phyloP scores from a whole-genome alignment of 2,888 invertebrate genomes.

The Gari tellinella region DNA sequence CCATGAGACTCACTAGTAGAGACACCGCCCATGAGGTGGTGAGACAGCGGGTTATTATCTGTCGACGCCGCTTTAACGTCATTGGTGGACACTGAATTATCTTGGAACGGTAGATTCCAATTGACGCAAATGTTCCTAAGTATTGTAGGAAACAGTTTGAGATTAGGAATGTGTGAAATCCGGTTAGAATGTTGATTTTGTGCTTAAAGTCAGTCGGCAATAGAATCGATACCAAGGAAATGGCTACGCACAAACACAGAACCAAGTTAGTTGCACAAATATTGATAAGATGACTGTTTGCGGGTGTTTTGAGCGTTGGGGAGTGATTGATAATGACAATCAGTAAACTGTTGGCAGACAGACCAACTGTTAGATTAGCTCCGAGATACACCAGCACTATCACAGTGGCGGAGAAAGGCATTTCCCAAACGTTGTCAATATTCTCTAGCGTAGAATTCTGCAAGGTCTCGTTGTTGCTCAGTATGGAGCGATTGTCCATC shows the following conservation, averaged over 20 bases:
- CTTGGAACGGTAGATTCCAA: conserved; percentile 77
- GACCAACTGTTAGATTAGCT: conserved; percentile 31
- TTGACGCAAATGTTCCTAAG: conserved; percentile 78
- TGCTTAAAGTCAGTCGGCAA: conserved; percentile 38
- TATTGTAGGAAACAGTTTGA: conserved; percentile 78
- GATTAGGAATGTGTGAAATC: conserved; percentile 75
- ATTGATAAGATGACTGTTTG: conserved; percentile 80
- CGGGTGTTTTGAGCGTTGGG: conserved; percentile 79
- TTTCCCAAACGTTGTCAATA: conserved; percentile 17
- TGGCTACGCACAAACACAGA: conserved; percentile 71
- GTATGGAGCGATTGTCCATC: too few species aligned
- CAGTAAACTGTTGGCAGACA: conserved; percentile 63
- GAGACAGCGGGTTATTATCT: conserved; percentile 76
- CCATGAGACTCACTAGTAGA: conserved; percentile 66
- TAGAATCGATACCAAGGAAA: conserved; percentile 68
- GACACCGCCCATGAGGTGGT: conserved; percentile 75
- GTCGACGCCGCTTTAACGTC: conserved; percentile 65
- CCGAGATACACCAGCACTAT: conserved; percentile 30
- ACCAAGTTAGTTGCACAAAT: conserved; percentile 79
- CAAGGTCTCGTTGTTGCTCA: too few species aligned
- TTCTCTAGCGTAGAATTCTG: too few species aligned
- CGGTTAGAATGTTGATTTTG: conserved; percentile 61
- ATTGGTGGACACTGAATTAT: conserved; percentile 74
- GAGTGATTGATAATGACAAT: conserved; percentile 76
- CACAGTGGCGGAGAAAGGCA: conserved; percentile 31